Conservation (phyloP, 2,888 invertebrate species). For the Drosophila mulleri region DNA sequence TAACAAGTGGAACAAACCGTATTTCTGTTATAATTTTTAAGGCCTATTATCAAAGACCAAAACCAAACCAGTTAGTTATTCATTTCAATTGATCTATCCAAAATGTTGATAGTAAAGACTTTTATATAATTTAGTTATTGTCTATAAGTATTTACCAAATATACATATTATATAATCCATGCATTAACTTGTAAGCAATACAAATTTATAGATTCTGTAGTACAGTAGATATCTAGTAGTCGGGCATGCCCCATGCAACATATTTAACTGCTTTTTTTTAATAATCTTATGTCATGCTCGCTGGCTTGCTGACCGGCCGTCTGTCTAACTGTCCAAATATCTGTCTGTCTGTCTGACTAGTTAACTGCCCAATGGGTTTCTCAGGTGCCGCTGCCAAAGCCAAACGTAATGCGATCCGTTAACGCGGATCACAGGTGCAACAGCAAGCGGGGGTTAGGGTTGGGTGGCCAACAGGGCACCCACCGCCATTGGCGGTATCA, state of each 20-base stretch:
- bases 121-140: background rate
- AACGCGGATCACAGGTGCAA: slow-evolving; percentile 33
- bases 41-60: background rate
- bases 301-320: slow-evolving; percentile 28
- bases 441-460: background rate
- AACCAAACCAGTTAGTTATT: background rate
- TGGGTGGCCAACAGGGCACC: slow-evolving; percentile 6
- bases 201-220: no score
- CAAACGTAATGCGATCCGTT: slow-evolving; percentile 59
- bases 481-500: slow-evolving; percentile 40
- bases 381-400: slow-evolving; percentile 39
- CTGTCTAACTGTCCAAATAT: slow-evolving; percentile 19
- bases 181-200: no score
- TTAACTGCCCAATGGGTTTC: slow-evolving; percentile 57
- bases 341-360: slow-evolving; percentile 27
- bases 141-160: background rate
- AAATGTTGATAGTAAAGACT: background rate
- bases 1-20: background rate
- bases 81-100: background rate
- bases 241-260: background rate
- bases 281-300: slow-evolving; percentile 58
- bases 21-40: background rate
- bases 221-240: slow-evolving; percentile 3
- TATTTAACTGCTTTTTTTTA: background rate
- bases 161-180: no score